Base-by-base conservation (phyloP, 2,797 vertebrate species). In the Sparus aurata region DNA sequence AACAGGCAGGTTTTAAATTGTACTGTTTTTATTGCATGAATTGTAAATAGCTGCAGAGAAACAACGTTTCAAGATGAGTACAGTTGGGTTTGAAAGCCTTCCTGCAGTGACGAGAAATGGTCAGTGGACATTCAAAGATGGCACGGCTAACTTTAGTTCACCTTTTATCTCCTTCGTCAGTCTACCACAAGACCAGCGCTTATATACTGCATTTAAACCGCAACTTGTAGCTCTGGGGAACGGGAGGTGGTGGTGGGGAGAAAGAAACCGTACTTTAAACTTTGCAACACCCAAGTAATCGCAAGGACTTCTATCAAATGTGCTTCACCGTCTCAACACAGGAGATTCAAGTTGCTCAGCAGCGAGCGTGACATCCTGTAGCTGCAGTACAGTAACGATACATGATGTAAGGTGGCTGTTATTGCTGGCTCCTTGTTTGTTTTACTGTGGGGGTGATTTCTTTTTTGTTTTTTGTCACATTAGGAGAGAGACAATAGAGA, bases 21-120 rank as follows among this genome's bases (percentile, higher is more conserved):
- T 91, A 94, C 80, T 87, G 89, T 78, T 93, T 95, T 96, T 96
- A 96, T 96, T 96, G 94, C 95, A 95, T 95, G 93, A 86, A 86
- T 90, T 93, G 90, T 86, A 93, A 34, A 90, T 90, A 92, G 89
- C 91, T 93, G 91, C 91, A 90, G 92, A 92, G 76, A 89, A 85
- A 91, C 79, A 90, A 90, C 18, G 89, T 79, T 90, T 93, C 82
- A 80, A 80, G 85, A 85, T 82, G 86, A 91, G 87, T 89, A 92
- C 91, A 92, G 85, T 89, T 85, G 86, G 78, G 78, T 78, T 73
- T 74, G 65, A 25, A 89, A 87, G 75, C 75, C 85, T 76, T 88
- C 87, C 91, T 83, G 82, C 79, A 73, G 86, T 82, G 75, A 84
- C 61, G 59, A 83, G 68, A 86, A 53, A 79, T 78, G 84, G 46